Base-by-base conservation (phyloP, 2,797 vertebrate genomes). In the Macroramphosus scolopax region DNA sequence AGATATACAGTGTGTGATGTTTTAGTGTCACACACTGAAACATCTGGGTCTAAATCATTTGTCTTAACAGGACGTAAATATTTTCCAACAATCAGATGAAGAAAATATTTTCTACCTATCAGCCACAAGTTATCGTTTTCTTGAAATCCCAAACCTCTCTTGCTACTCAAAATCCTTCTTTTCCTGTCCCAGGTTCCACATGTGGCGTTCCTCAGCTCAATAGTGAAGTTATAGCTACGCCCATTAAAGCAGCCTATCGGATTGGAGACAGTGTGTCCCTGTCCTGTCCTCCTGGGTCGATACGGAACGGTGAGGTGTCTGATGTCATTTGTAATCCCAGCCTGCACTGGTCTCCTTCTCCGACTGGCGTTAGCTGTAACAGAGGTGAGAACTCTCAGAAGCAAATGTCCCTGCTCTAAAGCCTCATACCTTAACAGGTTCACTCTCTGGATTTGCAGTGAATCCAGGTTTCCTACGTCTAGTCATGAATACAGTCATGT, bases 341-440 rank as follows among this genome's bases (percentile, higher is more conserved):
- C 56, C 91, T 97, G 20, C 92, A 85, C 69, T 98, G 95, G 96
- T 92, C 89, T 74, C 94, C 95, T 14, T 75, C 89, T 18, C 33
- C 89, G 5, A 75, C 51, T 5, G 53, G 25, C 0, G 39, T 67
- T 28, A 73, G 12, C 0, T 98, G 95, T 70, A 76, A 71, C 22
- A 55, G 73, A 81, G 91, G 94, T 95, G 60, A 2, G 18, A 15
- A 12, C 6, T 33, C 11, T 31, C 2, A 9, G 2, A 7, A 5
- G 17, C 6, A 51, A 7, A 51, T n/a, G 1, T 10, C 1, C 5
- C 12, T 3, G 3, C 6, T 35, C 17, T 39, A 17, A 17, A 15
- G n/a, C n/a, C n/a, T n/a, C n/a, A n/a, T n/a, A n/a, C n/a, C n/a
- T n/a, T n/a, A n/a, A n/a, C n/a, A n/a, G n/a, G n/a, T n/a, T n/a